A percentile compares a stretch with the other conserved stretches of the same genome.
These are phyloP conservation scores for Silurus glanis DNA, from an alignment of 2,113 vertebrate species.

Conservation along the genomic window DNA sequence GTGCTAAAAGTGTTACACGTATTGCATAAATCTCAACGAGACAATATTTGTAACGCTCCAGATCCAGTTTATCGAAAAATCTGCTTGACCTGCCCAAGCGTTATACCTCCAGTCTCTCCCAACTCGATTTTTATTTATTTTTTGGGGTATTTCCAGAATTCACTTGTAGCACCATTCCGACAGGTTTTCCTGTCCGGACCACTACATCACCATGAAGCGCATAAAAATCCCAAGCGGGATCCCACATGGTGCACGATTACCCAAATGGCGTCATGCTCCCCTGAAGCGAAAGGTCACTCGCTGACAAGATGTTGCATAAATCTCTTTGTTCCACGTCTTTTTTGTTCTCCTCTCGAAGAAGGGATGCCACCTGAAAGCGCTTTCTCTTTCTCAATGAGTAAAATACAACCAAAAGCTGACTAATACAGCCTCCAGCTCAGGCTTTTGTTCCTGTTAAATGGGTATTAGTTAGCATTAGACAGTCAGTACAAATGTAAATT, in stretches of 20 bases:
- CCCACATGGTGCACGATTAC: not conserved
- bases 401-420: not conserved
- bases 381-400: not conserved
- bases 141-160: not conserved
- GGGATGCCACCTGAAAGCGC: not conserved
- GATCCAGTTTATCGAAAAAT: not conserved
- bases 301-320: not conserved
- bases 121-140: not conserved
- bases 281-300: conserved; percentile 3
- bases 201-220: not conserved
- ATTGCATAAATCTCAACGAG: too few relatives aligned
- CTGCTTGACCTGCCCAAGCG: not conserved
- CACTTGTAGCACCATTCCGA: not conserved
- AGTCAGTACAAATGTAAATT: conserved; percentile 36
- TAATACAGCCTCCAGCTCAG: conserved; percentile 6
- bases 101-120: not conserved
- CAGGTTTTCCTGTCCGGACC: not conserved
- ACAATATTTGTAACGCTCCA: too few relatives aligned
- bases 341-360: not conserved
- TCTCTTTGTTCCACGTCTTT: not conserved
- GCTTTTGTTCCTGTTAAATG: conserved; percentile 29
- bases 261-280: not conserved
- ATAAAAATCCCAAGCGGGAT: not conserved
- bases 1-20: too few relatives aligned
- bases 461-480: conserved; percentile 33